Evolutionary conservation across 2,113 vertebrate genomes (phyloP), one percentile per base, ranked within the genome.

Genomic region (Lota lota): DNA sequence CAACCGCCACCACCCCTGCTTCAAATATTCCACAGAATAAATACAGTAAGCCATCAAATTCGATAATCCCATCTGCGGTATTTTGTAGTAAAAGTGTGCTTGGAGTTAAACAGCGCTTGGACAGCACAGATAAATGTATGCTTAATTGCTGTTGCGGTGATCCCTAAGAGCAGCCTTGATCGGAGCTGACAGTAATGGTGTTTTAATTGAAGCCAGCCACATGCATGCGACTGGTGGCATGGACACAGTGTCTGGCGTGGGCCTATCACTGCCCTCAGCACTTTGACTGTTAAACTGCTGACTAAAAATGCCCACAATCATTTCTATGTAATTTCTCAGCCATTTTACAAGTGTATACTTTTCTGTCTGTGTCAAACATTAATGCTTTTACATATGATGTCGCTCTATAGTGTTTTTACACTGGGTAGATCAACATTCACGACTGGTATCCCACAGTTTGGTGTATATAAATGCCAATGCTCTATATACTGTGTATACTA

Each of bases 121-220:
- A 81, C 70, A 76, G 82, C 69, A 67, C 54, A 71, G 78, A 85
- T 87, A 89, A 88, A 85, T 80, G 73, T 77, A 72, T 69, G 74
- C 76, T 78, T 83, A 83, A 87, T 88, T 88, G 83, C 76, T 82
- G 69, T 74, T 77, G 80, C 73, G 63, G 83, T 72, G 70, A 77
- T 88, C 77, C 73, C 67, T 62, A 22, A 8, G 62, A 73, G 70
- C 76, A 79, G 81, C 86, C 84, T 86, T 85, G 88, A 91, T 88
- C 83, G 74, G 74, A 75, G 86, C 76, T 90, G 88, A 90, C 88
- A 87, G 82, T 88, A 86, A 88, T 86, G 76, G 85, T 51, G 83
- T 84, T 87, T 86, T 89, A 88, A 88, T 88, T 87, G 80, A 82
- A 87, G 81, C 80, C 87, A 89, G 85, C 80, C 81, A 72, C 79